A percentile compares a stretch with the other conserved stretches of the same genome.
Evolutionary conservation across 2,797 vertebrate species (phyloP).

Genomic region (Anas capensis): DNA sequence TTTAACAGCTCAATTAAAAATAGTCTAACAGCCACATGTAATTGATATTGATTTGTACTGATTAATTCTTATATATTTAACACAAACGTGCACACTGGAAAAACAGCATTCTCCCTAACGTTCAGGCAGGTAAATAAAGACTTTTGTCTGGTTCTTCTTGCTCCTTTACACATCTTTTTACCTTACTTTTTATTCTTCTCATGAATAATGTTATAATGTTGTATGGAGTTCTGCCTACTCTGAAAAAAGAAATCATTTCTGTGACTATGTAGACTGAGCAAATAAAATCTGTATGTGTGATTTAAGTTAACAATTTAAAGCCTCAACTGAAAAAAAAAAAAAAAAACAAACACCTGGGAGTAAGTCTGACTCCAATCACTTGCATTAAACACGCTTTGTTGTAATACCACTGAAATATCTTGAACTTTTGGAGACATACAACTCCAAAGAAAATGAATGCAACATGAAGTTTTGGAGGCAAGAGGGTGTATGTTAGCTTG

Average conservation of each 20-base stretch:
- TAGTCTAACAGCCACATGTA: background rate
- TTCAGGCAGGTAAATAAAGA: rapidly evolving
- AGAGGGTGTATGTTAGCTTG: rapidly evolving
- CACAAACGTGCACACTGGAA: background rate
- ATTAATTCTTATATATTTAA: background rate
- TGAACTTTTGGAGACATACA: background rate
- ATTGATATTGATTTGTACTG: rapidly evolving
- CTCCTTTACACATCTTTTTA: too few relatives aligned
- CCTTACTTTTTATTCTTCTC: background rate
- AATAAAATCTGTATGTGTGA: too few relatives aligned
- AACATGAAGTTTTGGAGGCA: background rate
- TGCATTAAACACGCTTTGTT: background rate
- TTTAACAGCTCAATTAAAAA: background rate
- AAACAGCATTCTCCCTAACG: background rate
- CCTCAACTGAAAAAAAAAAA: rapidly evolving
- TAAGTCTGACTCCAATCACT: background rate
- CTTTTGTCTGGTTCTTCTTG: background rate
- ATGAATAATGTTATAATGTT: too few relatives aligned
- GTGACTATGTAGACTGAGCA: background rate
- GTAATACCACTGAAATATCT: background rate
- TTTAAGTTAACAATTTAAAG: background rate
- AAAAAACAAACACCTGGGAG: rapidly evolving
- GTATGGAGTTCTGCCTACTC: too few relatives aligned
- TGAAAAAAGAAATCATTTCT: background rate
- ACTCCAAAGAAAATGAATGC: rapidly evolving